Evolutionary conservation across 1,140 invertebrate species (phyloP).

Genomic region (Drosophila leontia): DNA sequence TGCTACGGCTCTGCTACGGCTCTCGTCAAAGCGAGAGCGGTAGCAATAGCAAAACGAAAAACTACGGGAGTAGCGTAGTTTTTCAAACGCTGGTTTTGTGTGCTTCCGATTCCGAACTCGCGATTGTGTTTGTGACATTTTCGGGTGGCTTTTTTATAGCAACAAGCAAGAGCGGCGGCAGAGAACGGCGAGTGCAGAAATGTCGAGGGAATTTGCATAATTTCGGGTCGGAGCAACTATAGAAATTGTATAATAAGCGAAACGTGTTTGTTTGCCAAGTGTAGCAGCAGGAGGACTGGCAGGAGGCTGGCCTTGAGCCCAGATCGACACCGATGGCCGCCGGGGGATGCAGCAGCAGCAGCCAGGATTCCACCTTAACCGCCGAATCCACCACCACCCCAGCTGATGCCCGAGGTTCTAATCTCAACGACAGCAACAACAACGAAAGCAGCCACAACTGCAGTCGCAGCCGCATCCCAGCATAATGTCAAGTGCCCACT

Average conservation of each 20-base stretch:
- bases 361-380: not conserved
- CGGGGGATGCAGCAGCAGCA: constrained; percentile 22
- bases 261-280: constrained; percentile 13
- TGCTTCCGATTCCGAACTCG: constrained; percentile 21
- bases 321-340: constrained; percentile 55
- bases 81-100: no score
- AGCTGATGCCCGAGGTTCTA: constrained; percentile 16
- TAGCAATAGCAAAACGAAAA: no score
- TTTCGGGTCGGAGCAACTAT: constrained; percentile 25
- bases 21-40: no score
- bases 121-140: constrained; percentile 11
- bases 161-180: constrained; percentile 10
- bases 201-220: constrained; percentile 53
- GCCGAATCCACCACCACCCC: constrained; percentile 4
- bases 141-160: constrained; percentile 24
- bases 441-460: constrained; percentile 9
- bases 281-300: not conserved
- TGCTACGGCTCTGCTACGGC: no score
- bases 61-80: no score
- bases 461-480: constrained; percentile 9
- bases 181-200: constrained; percentile 26
- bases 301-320: constrained; percentile 21
- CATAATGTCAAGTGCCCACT: constrained; percentile 75
- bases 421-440: not conserved
- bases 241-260: constrained; percentile 63